Evolutionary conservation across 1,140 invertebrate species (phyloP).

Genomic region (Papilio xuthus): DNA sequence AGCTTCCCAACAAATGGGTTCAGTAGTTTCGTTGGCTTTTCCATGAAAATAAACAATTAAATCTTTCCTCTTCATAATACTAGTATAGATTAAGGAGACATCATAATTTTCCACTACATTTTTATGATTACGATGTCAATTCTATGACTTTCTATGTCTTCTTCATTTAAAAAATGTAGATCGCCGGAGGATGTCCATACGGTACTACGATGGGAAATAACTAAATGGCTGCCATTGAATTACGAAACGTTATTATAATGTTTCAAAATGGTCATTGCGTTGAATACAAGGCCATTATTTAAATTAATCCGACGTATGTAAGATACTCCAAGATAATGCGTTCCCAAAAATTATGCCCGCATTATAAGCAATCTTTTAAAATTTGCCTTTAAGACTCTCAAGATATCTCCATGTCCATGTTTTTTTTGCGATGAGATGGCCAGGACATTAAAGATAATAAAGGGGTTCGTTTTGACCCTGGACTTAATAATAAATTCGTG

Average conservation of each 20-base stretch:
- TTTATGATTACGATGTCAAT: not conserved
- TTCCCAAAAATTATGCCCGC: constrained; percentile 23
- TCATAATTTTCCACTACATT: too few relatives aligned
- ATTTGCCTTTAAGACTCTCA: constrained; percentile 16
- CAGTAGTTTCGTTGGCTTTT: too few relatives aligned
- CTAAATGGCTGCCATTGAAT: not conserved
- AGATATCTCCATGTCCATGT: not conserved
- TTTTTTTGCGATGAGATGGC: not conserved
- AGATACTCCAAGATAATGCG: constrained; percentile 14
- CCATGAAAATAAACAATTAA: not conserved
- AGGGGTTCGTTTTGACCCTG: not conserved
- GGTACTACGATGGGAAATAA: not conserved
- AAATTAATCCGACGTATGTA: constrained; percentile 18
- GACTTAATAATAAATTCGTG: not conserved
- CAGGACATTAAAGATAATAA: not conserved
- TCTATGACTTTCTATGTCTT: not conserved
- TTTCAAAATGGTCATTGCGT: constrained; percentile 6
- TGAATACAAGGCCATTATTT: not conserved
- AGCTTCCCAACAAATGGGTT: too few relatives aligned
- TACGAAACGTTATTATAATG: not conserved
- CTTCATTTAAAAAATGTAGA: constrained; percentile 17
- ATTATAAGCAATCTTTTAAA: constrained; percentile 24
- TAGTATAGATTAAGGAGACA: not conserved
- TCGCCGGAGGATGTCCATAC: constrained; percentile 15
- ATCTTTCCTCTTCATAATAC: too few relatives aligned